These are phyloP conservation scores for Eudyptes chrysolophus DNA, from an alignment of 2,113 vertebrate species.

Conservation along the genomic window DNA sequence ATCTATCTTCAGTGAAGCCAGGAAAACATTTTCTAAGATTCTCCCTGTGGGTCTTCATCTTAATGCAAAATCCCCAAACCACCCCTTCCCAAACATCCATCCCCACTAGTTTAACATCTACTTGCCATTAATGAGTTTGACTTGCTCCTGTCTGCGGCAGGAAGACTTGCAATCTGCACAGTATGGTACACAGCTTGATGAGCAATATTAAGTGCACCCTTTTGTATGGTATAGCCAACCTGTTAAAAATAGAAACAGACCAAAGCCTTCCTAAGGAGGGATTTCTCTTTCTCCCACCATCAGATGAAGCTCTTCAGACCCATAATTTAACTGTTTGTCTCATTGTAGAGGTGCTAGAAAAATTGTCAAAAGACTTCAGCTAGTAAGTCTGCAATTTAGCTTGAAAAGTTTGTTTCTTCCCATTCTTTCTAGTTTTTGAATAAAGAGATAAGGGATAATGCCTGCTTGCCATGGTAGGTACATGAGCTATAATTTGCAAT, in stretches of 20 bases:
- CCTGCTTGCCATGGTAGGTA: slow-evolving; percentile 46
- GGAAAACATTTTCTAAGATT: background rate
- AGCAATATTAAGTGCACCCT: background rate
- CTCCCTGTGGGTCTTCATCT: background rate
- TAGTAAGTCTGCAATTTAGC: slow-evolving; percentile 44
- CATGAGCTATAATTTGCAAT: slow-evolving; percentile 68
- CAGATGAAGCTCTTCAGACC: slow-evolving; percentile 29
- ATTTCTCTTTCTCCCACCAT: slow-evolving; percentile 17
- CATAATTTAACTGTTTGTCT: slow-evolving; percentile 55
- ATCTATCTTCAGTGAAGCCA: background rate
- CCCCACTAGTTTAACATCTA: background rate
- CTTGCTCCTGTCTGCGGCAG: background rate
- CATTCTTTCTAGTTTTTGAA: slow-evolving; percentile 29
- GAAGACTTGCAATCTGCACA: background rate
- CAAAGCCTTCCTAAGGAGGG: background rate
- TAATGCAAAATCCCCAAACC: background rate
- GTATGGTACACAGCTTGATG: background rate
- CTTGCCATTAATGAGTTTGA: background rate
- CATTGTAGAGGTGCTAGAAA: slow-evolving; percentile 46
- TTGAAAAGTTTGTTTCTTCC: slow-evolving; percentile 45
- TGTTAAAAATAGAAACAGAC: slow-evolving; percentile 43
- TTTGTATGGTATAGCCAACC: background rate
- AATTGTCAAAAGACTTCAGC: slow-evolving; percentile 35
- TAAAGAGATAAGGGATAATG: slow-evolving; percentile 6
- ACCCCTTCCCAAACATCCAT: background rate